These are phyloP conservation scores for Gambelia wislizenii DNA, from an alignment of 2,797 vertebrate species.

Conservation along the genomic window DNA sequence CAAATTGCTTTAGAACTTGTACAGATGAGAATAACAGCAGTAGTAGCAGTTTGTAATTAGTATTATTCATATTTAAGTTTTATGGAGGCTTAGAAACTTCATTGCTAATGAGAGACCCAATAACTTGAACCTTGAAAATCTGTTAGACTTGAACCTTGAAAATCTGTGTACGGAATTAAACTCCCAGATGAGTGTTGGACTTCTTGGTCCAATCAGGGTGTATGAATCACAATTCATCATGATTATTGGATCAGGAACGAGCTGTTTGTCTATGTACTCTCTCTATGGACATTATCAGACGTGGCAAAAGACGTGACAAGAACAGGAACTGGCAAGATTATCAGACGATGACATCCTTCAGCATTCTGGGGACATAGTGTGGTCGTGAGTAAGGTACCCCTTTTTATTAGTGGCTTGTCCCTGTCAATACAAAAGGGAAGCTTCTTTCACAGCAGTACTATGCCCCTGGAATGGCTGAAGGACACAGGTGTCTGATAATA, in stretches of 20 bases:
- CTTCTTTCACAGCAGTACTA: too few relatives aligned
- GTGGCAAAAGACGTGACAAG: too few relatives aligned
- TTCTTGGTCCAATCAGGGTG: too few relatives aligned
- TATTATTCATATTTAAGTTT: neutral
- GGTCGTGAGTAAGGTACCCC: too few relatives aligned
- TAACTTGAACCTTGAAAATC: neutral
- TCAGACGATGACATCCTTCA: too few relatives aligned
- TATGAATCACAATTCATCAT: neutral
- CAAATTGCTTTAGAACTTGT: neutral
- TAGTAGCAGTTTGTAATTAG: neutral
- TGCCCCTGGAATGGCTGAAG: too few relatives aligned
- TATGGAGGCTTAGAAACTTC: neutral
- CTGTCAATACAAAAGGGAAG: too few relatives aligned
- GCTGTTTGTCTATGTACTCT: neutral
- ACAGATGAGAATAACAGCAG: neutral
- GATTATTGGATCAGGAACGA: neutral
- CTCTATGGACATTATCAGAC: too few relatives aligned
- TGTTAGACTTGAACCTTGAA: neutral
- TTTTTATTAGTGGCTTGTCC: too few relatives aligned
- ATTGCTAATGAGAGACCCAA: neutral
- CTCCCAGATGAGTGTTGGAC: neutral
- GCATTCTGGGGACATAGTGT: too few relatives aligned
- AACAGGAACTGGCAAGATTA: too few relatives aligned
- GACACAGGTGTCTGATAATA: too few relatives aligned
- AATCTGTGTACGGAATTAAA: neutral